Evolutionary conservation across 2,797 vertebrate species (phyloP).

Genomic region (Pangasius macronema): DNA sequence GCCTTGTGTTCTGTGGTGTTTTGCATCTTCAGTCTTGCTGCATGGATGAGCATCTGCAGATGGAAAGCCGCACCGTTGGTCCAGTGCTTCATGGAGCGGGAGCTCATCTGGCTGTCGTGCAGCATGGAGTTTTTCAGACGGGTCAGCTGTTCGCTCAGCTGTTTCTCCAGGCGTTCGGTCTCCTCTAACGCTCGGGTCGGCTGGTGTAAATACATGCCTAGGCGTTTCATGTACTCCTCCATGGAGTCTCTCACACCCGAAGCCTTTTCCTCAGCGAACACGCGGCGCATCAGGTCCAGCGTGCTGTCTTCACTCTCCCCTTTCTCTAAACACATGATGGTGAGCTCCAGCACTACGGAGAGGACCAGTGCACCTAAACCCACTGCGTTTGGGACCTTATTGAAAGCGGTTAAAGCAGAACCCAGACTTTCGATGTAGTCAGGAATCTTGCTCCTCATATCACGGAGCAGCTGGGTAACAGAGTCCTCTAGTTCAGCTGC

Average conservation of each 20-base stretch:
- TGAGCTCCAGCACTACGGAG: neutral
- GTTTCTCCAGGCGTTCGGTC: slow-evolving; percentile 1
- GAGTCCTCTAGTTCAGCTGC: neutral
- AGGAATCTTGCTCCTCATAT: neutral
- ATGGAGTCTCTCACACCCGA: slow-evolving; percentile 29
- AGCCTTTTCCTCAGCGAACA: slow-evolving; percentile 28
- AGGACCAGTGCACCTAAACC: slow-evolving; percentile 18
- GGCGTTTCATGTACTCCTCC: slow-evolving; percentile 17
- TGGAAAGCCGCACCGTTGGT: slow-evolving; percentile 1
- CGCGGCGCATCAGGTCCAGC: neutral
- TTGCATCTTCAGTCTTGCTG: neutral
- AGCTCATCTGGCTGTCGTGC: slow-evolving; percentile 15
- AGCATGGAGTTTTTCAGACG: slow-evolving; percentile 40
- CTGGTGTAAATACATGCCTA: neutral
- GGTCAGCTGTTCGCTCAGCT: slow-evolving; percentile 25
- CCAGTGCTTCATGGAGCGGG: slow-evolving; percentile 18
- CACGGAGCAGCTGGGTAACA: neutral
- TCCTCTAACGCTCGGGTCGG: neutral
- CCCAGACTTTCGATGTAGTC: neutral
- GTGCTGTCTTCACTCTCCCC: neutral
- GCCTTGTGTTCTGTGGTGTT: neutral
- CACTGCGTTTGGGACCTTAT: neutral
- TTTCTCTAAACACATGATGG: neutral
- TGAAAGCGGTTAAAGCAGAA: neutral
- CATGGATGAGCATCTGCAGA: slow-evolving; percentile 3